phyloP scores from a whole-genome alignment of 2,113 vertebrate genomes.

The Clarias batrachus region DNA sequence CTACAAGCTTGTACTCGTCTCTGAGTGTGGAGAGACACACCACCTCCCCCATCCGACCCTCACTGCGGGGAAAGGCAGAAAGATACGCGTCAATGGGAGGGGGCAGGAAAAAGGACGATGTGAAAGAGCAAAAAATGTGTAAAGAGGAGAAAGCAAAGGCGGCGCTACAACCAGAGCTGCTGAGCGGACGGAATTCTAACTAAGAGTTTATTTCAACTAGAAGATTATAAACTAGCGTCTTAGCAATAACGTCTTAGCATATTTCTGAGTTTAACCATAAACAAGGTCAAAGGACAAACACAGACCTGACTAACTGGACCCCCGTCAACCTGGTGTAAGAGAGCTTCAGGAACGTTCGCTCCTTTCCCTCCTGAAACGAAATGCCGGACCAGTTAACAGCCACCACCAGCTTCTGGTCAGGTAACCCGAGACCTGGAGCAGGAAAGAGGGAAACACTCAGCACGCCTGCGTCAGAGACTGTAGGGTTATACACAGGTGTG shows the following conservation, averaged over 20 bases:
- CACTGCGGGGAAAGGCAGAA: slow-evolving; percentile 60
- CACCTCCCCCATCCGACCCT: slow-evolving; percentile 65
- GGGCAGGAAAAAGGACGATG: background rate
- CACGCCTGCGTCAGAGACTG: background rate
- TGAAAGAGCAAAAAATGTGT: background rate
- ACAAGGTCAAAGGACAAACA: background rate
- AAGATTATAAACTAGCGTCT: background rate
- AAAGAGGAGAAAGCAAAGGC: background rate
- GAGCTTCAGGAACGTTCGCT: slow-evolving; percentile 78
- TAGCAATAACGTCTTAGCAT: background rate
- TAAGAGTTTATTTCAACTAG: no score
- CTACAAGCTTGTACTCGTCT: slow-evolving; percentile 79
- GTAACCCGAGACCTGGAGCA: slow-evolving; percentile 80
- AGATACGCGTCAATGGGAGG: background rate
- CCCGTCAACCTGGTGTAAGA: slow-evolving; percentile 81
- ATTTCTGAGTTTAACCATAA: no score
- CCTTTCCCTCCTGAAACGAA: slow-evolving; percentile 82
- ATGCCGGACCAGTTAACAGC: slow-evolving; percentile 85
- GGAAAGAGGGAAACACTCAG: background rate
- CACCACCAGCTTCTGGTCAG: slow-evolving; percentile 79
- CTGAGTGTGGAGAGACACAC: slow-evolving; percentile 76
- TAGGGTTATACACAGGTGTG: background rate
- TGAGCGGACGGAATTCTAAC: background rate
- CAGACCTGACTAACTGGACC: slow-evolving; percentile 73
- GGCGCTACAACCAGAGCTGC: background rate